phyloP scores from a whole-genome alignment of 1,140 invertebrate genomes.

The Drosophila sproati region DNA sequence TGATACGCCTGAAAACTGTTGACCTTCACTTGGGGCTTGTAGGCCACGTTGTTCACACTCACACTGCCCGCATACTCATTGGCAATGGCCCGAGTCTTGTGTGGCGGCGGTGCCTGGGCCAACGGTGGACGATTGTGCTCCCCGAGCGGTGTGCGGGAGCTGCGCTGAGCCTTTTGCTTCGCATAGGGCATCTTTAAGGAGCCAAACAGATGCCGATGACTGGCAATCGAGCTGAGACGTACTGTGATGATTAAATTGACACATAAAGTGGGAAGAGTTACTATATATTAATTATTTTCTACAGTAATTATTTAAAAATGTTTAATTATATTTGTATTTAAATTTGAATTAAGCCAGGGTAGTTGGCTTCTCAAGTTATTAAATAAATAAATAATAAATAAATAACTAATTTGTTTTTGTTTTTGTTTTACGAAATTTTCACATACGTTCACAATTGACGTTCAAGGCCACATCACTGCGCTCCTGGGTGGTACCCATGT shows the following conservation, averaged over 20 bases:
- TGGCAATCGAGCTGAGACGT: conserved; percentile 31
- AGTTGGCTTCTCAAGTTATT: too few species aligned
- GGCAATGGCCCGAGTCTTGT: conserved; percentile 58
- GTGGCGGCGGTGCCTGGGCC: conserved; percentile 50
- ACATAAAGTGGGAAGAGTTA: not conserved
- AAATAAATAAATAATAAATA: too few species aligned
- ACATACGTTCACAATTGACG: conserved; percentile 68
- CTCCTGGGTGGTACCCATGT: conserved; percentile 64
- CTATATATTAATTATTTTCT: too few species aligned
- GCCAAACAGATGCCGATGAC: conserved; percentile 52
- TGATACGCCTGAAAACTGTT: conserved; percentile 38
- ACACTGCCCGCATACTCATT: conserved; percentile 32
- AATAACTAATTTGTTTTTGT: not conserved
- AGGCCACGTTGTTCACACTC: conserved; percentile 6
- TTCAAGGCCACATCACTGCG: conserved; percentile 65
- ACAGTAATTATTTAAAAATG: too few species aligned
- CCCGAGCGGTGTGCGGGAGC: conserved; percentile 39
- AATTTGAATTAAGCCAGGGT: too few species aligned
- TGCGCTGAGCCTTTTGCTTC: conserved; percentile 58
- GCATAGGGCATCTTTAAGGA: conserved; percentile 51
- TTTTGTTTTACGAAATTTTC: not conserved
- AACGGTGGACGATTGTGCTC: conserved; percentile 56
- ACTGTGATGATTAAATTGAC: conserved; percentile 25
- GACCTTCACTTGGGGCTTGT: conserved; percentile 43
- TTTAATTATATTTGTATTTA: too few species aligned